Conservation (phyloP, 1,140 invertebrate species). For the Steinernema khuongi region DNA sequence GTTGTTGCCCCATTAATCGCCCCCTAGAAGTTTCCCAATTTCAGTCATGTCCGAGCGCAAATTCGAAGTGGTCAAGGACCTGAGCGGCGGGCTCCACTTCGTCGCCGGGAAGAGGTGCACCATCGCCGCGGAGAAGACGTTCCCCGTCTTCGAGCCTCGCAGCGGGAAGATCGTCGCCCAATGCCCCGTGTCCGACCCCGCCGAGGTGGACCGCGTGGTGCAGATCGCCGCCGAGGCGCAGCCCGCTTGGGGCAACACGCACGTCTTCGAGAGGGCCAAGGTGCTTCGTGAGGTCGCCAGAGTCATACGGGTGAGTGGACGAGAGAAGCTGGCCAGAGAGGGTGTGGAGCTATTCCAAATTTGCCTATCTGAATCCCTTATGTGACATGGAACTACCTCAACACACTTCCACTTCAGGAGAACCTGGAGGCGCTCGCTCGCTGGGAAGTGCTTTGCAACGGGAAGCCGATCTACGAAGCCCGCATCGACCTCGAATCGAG, state of each 20-base stretch:
- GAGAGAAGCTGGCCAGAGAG: not conserved
- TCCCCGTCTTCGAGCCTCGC: constrained; percentile 43
- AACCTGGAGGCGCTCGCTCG: constrained; percentile 42
- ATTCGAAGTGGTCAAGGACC: constrained; percentile 32
- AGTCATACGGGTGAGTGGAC: constrained; percentile 34
- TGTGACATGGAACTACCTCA: constrained; percentile 3
- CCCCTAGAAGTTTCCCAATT: not conserved
- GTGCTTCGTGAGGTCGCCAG: constrained; percentile 40
- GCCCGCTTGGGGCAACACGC: constrained; percentile 33
- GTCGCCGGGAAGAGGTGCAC: constrained; percentile 43
- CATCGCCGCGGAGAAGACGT: constrained; percentile 23
- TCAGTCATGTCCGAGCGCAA: not conserved
- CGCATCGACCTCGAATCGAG: constrained; percentile 36
- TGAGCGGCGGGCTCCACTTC: constrained; percentile 44
- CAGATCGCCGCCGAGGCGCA: constrained; percentile 30
- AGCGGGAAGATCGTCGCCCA: constrained; percentile 42
- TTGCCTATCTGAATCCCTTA: not conserved
- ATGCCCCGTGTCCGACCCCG: constrained; percentile 38
- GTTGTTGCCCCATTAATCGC: not conserved
- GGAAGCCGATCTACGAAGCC: constrained; percentile 48
- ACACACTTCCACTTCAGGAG: constrained; percentile 26
- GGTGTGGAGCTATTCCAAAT: not conserved
- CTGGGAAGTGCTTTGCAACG: constrained; percentile 43
- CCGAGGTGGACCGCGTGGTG: constrained; percentile 34
- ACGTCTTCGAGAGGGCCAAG: constrained; percentile 42